Conservation (phyloP, 2,113 vertebrate species). For the Stigmatopora nigra region DNA sequence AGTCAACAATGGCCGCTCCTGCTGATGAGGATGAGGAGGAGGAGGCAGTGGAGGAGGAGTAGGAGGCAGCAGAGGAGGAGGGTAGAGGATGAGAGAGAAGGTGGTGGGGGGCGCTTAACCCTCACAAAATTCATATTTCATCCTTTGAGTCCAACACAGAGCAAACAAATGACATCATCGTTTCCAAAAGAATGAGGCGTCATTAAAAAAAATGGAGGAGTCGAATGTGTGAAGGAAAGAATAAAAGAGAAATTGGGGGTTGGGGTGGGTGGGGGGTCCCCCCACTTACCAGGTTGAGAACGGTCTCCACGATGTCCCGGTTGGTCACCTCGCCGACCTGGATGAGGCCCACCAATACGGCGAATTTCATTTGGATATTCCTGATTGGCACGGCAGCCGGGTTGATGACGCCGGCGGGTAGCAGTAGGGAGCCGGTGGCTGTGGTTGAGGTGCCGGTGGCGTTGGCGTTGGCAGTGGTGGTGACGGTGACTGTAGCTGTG, state of each 20-base stretch:
- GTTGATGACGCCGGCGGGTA: slow-evolving; percentile 93
- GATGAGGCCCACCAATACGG: slow-evolving; percentile 95
- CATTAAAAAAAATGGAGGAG: slow-evolving; percentile 63
- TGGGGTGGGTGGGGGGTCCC: background rate
- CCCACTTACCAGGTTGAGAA: slow-evolving; percentile 95
- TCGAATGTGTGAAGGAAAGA: slow-evolving; percentile 16
- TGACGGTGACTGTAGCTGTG: too few relatives aligned
- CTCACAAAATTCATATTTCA: slow-evolving; percentile 19
- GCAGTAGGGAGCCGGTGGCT: slow-evolving; percentile 79
- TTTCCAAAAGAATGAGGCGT: slow-evolving; percentile 47
- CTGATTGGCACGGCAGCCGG: slow-evolving; percentile 94
- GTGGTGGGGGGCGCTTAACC: slow-evolving; percentile 34
- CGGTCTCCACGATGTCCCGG: slow-evolving; percentile 99
- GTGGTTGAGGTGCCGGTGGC: too few relatives aligned
- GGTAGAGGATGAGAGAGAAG: background rate
- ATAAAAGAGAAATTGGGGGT: too few relatives aligned
- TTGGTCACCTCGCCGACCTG: slow-evolving; percentile 99
- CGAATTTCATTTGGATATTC: slow-evolving; percentile 99
- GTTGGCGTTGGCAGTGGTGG: too few relatives aligned
- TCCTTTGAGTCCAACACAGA: slow-evolving; percentile 30
- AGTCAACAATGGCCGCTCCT: slow-evolving; percentile 59
- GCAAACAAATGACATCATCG: slow-evolving; percentile 72
- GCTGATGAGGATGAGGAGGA: slow-evolving; percentile 1
- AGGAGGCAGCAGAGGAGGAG: background rate
- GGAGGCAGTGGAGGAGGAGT: background rate